Percentiles rank a stretch among this genome's conserved stretches.
phyloP scores from a whole-genome alignment of 2,797 vertebrate genomes.

The Pterois miles region DNA sequence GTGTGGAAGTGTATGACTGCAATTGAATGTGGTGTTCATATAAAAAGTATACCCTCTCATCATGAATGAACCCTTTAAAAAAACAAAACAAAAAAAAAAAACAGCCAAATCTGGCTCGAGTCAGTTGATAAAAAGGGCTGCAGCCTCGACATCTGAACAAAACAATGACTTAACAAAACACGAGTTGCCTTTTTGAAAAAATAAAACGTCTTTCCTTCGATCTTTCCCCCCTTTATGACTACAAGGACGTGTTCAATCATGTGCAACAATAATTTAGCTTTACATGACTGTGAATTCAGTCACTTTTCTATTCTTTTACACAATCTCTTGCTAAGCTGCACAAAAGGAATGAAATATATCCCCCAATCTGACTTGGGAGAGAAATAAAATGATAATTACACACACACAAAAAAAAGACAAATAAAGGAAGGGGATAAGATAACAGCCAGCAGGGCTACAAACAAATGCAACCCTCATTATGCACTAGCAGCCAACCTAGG shows the following conservation, averaged over 20 bases:
- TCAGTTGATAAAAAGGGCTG: constrained; percentile 46
- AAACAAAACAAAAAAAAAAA: constrained; percentile 26
- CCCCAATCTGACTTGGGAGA: constrained; percentile 33
- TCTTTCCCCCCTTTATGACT: constrained; percentile 32
- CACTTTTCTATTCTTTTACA: constrained; percentile 56
- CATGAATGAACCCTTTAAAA: constrained; percentile 37
- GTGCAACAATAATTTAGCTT: constrained; percentile 77
- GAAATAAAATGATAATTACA: constrained; percentile 49
- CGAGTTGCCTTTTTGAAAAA: constrained; percentile 42
- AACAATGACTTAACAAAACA: constrained; percentile 19
- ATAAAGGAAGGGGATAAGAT: constrained; percentile 9
- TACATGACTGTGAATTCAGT: constrained; percentile 55
- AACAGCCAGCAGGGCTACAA: constrained; percentile 26
- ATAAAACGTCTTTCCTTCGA: constrained; percentile 37
- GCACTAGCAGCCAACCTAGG: constrained; percentile 57
- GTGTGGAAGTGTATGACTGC: constrained; percentile 54
- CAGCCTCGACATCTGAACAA: constrained; percentile 28
- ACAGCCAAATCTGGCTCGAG: constrained; percentile 35
- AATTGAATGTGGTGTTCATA: constrained; percentile 57
- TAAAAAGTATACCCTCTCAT: constrained; percentile 62
- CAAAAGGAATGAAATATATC: constrained; percentile 71
- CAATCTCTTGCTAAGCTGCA: constrained; percentile 62
- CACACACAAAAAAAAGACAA: constrained; percentile 25
- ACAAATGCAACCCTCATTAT: constrained; percentile 41
- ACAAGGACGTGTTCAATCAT: constrained; percentile 62